Conservation (phyloP, 2,113 vertebrate species). For the Panurus biarmicus region DNA sequence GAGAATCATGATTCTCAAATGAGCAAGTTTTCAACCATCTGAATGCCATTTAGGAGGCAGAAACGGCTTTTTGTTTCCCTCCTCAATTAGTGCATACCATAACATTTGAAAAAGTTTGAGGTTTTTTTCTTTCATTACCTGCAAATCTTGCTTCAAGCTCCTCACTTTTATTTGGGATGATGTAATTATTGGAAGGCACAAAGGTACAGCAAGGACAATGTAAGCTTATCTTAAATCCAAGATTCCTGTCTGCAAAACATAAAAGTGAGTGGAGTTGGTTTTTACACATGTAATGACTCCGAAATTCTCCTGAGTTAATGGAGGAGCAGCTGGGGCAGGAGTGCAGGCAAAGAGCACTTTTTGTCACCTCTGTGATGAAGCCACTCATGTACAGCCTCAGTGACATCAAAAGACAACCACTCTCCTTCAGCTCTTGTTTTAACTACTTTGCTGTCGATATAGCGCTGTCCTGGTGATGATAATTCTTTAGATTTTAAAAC, state of each 20-base stretch:
- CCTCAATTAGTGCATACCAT: neutral
- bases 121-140: constrained; percentile 71
- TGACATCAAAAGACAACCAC: constrained; percentile 95
- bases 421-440: constrained; percentile 87
- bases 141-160: constrained; percentile 95
- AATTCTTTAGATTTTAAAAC: constrained; percentile 88
- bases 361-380: constrained; percentile 87
- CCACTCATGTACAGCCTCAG: constrained; percentile 94
- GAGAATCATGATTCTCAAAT: neutral
- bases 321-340: neutral
- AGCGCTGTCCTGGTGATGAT: constrained; percentile 88
- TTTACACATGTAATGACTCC: neutral
- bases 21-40: neutral
- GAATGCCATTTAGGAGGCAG: neutral
- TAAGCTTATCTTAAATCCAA: constrained; percentile 93
- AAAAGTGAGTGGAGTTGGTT: constrained; percentile 39
- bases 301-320: neutral
- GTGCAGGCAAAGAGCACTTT: neutral
- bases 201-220: constrained; percentile 98
- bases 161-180: constrained; percentile 95
- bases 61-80: neutral
- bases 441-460: constrained; percentile 94
- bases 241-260: constrained; percentile 87
- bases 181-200: constrained; percentile 93
- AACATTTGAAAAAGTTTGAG: neutral